Percentiles rank a stretch among this genome's conserved stretches.
These are phyloP conservation scores for Apostichopus californicus DNA, from an alignment of 35 echinoderm and acorn worm species.

Conservation along the genomic window DNA sequence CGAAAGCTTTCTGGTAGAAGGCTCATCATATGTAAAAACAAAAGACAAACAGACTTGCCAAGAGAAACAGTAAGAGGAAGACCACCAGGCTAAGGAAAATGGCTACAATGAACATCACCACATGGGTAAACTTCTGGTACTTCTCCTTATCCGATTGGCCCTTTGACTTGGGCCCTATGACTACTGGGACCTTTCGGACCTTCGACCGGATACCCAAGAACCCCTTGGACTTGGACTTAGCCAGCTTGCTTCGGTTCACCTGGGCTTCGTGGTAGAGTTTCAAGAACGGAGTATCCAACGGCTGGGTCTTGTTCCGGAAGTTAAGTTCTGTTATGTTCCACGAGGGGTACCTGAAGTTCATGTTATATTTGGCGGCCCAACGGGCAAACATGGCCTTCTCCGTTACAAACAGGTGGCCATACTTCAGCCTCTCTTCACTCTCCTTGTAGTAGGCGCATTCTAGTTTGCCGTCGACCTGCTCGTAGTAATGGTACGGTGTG, in stretches of 20 bases:
- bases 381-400: constrained; percentile 97
- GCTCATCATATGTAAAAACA: constrained; percentile 88
- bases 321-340: constrained; percentile 86
- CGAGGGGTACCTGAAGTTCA: constrained; percentile 84
- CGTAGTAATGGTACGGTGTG: constrained; percentile 95
- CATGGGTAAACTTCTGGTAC: constrained; percentile 90
- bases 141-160: constrained; percentile 85
- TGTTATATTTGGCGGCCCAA: constrained; percentile 87
- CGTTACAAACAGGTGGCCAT: constrained; percentile 92
- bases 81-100: constrained; percentile 93
- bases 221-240: constrained; percentile 48
- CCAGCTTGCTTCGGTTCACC: constrained; percentile 69
- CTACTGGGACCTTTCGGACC: constrained; percentile 54
- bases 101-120: constrained; percentile 95
- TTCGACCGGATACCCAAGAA: constrained; percentile 50
- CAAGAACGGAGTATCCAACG: constrained; percentile 88
- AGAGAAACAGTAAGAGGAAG: constrained; percentile 90
- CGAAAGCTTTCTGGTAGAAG: constrained; percentile 57
- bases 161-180: constrained; percentile 78
- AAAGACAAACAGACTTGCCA: constrained; percentile 97
- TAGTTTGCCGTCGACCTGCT: constrained; percentile 67
- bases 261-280: constrained; percentile 93
- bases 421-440: constrained; percentile 80
- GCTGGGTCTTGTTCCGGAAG: constrained; percentile 43
- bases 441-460: constrained; percentile 94